Conservation (phyloP, 2,888 invertebrate genomes). For the Acronicta alni region DNA sequence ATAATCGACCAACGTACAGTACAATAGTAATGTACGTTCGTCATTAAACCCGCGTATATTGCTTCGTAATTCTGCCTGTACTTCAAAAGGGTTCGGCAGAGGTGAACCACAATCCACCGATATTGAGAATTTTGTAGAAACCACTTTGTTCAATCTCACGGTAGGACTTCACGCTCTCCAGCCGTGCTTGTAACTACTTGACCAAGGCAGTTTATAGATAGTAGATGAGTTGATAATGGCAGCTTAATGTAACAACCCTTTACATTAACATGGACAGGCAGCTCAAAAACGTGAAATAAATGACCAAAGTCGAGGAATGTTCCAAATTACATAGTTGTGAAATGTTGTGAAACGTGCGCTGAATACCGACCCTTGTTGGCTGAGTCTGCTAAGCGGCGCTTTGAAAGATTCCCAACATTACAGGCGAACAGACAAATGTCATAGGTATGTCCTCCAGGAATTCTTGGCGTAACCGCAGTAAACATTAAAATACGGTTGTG, state of each 20-base stretch:
- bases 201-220: too few relatives aligned
- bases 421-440: slow-evolving; percentile 48
- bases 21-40: too few relatives aligned
- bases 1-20: neutral
- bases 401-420: slow-evolving; percentile 74
- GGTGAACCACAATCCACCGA: too few relatives aligned
- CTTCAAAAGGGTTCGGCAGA: too few relatives aligned
- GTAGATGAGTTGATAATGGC: neutral
- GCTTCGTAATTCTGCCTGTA: neutral
- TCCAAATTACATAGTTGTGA: slow-evolving; percentile 67
- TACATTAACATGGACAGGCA: slow-evolving; percentile 19
- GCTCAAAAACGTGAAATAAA: slow-evolving; percentile 50
- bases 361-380: slow-evolving; percentile 54
- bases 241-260: slow-evolving; percentile 8
- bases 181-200: too few relatives aligned
- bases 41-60: slow-evolving; percentile 4
- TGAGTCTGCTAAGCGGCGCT: slow-evolving; percentile 52
- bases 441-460: slow-evolving; percentile 45
- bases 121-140: too few relatives aligned
- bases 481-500: slow-evolving; percentile 44
- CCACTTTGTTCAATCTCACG: too few relatives aligned
- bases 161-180: too few relatives aligned
- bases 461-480: slow-evolving; percentile 43
- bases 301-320: slow-evolving; percentile 60
- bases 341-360: slow-evolving; percentile 62